Percentiles rank a stretch among this genome's conserved stretches.
Conservation (phyloP, 2,888 invertebrate species). For the Seira sanloemensis region DNA sequence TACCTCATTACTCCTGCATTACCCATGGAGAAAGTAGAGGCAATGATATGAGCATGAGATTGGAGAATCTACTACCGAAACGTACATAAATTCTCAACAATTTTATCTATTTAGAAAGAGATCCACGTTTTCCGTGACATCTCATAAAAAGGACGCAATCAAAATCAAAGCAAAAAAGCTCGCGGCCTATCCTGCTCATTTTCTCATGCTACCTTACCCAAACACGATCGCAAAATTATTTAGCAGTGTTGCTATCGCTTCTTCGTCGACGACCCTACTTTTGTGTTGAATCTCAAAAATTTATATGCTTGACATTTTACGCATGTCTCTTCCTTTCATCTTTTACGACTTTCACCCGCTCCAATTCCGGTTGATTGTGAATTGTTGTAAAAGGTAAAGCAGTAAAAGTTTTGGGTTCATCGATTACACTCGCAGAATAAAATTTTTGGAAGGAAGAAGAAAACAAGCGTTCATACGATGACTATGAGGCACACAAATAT, state of each 20-base stretch:
- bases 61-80: background rate
- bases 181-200: background rate
- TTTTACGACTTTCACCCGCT: constrained; percentile 8
- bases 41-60: background rate
- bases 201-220: background rate
- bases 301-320: background rate
- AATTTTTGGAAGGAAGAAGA: background rate
- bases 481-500: background rate
- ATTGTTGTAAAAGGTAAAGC: constrained; percentile 1
- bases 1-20: constrained; percentile 35
- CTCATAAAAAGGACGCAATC: background rate
- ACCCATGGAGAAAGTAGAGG: background rate
- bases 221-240: too few relatives aligned
- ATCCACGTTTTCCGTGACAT: background rate
- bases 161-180: background rate
- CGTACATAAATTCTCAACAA: background rate
- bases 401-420: background rate
- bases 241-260: constrained; percentile 20
- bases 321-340: background rate
- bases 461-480: constrained; percentile 18
- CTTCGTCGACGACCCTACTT: too few relatives aligned
- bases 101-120: background rate
- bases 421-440: constrained; percentile 11
- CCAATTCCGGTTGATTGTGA: constrained; percentile 34
- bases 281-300: background rate